Percentiles rank a stretch among this genome's conserved stretches.
Evolutionary conservation across 2,888 invertebrate genomes (phyloP).

Genomic region (Xylota sylvarum): DNA sequence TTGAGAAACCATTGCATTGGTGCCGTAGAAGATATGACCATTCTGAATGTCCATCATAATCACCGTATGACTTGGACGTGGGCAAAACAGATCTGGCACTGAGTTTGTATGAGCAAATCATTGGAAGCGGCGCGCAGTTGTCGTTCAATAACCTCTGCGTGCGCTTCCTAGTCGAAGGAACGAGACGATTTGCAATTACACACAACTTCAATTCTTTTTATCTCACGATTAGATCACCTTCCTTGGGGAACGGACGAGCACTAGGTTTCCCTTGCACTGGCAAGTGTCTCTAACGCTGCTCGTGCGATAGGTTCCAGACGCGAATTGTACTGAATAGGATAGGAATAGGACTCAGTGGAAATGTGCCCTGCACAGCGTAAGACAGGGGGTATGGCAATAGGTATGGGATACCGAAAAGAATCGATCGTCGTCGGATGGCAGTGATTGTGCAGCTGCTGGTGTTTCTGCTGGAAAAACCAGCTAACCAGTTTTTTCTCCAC

Average conservation of each 20-base stretch:
- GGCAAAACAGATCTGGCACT: conserved; percentile 57
- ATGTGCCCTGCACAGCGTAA: conserved; percentile 25
- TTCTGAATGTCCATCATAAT: conserved; percentile 37
- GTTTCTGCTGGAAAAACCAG: conserved; percentile 68
- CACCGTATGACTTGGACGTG: conserved; percentile 3
- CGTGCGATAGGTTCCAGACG: conserved; percentile 41
- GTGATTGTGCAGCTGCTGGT: conserved; percentile 73
- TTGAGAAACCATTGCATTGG: conserved; percentile 4
- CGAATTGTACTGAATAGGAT: conserved; percentile 63
- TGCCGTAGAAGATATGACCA: conserved; percentile 19
- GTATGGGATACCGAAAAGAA: conserved; percentile 69
- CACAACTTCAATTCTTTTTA: conserved; percentile 65
- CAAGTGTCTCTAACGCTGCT: conserved; percentile 56
- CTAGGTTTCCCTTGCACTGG: conserved; percentile 22
- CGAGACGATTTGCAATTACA: conserved; percentile 67
- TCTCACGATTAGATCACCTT: conserved; percentile 74
- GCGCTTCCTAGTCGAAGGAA: conserved; percentile 65
- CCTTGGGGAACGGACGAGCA: conserved; percentile 37
- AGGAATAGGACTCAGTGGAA: conserved; percentile 55
- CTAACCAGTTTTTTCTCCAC: conserved; percentile 69
- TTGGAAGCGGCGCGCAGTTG: conserved; percentile 6
- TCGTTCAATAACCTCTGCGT: conserved; percentile 58
- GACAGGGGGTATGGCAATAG: conserved; percentile 38
- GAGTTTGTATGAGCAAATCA: conserved; percentile 39
- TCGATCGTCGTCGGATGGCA: conserved; percentile 61